Evolutionary conservation across 2,113 vertebrate genomes (phyloP).

Genomic region (Muntiacus muntjak): DNA sequence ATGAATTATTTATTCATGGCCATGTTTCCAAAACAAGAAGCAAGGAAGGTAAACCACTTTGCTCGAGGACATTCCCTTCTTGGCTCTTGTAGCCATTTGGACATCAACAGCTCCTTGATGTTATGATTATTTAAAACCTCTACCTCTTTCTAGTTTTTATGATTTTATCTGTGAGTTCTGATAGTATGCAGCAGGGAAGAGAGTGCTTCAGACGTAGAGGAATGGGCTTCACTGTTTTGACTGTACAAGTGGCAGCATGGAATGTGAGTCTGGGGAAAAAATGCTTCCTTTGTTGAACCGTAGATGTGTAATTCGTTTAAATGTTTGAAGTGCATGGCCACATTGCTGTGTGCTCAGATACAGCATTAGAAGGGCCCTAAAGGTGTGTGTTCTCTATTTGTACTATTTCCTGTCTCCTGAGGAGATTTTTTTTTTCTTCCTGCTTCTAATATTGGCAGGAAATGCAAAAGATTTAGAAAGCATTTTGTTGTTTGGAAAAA

Average conservation of each 20-base stretch:
- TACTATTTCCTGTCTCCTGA: not conserved
- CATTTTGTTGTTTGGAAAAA: slow-evolving; percentile 24
- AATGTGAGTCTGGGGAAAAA: not conserved
- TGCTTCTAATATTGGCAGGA: not conserved
- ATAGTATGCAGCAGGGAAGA: not conserved
- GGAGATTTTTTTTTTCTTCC: not conserved
- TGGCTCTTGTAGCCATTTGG: not conserved
- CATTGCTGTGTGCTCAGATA: not conserved
- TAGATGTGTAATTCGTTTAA: not conserved
- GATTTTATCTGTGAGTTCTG: not conserved
- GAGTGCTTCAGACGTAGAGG: not conserved
- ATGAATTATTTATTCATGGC: not conserved
- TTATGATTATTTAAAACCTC: not conserved
- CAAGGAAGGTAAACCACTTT: not conserved
- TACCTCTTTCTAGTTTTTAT: not conserved
- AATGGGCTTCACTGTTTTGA: not conserved
- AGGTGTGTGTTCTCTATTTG: not conserved
- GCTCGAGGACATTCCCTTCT: not conserved
- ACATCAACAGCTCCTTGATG: not conserved
- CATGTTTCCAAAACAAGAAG: not conserved
- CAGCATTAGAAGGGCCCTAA: not conserved
- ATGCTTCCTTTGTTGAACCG: not conserved
- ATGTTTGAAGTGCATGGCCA: not conserved
- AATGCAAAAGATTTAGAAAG: slow-evolving; percentile 11
- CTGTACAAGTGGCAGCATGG: not conserved